Evolutionary conservation across 2,113 vertebrate genomes (phyloP), one percentile per base, ranked within the genome.

Genomic region (Hipposideros armiger): DNA sequence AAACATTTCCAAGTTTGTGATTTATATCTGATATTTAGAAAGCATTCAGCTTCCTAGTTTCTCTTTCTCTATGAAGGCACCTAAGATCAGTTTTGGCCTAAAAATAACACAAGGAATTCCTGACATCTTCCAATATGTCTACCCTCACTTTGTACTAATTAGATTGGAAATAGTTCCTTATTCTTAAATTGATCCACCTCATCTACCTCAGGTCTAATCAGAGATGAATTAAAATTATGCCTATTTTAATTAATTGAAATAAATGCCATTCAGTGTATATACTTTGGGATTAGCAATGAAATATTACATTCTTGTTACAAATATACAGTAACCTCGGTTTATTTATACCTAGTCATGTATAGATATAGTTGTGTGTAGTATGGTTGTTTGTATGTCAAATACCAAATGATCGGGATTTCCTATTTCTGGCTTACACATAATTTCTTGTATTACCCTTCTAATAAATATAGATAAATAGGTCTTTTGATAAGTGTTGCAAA

Each of bases 11-110:
- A n/a, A 83, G 40, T 22, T 87, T 56, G 26, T 62, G 54, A 94
- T 81, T 80, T 91, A 76, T 8, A 58, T 67, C 30, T 56, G 24
- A 70, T 72, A 2, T 90, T 96, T 84, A 85, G 42, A 87, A 87
- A 83, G 16, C 50, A 36, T 58, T 87, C 22, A 11, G 6, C 26
- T 69, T 91, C 24, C 13, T 69, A 24, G 69, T 80, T 64, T 77
- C 60, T 72, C 30, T 56, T 69, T 92, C 20, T 28, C 42, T 69
- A 2, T 45, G 32, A 87, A 7, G 47, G 3, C 16, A 42, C 2
- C 30, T 73, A 30, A 69, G 9, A 88, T 50, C 5, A 22, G 10
- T 9, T 70, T 89, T 94, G 7, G 5, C 19, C 26, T 16, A 30
- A 66, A 74, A 88, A 70, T 42, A 87, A 91, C 58, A 70, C 50